These are phyloP conservation scores for Eumaeus atala DNA, from an alignment of 1,140 invertebrate genomes.

Conservation along the genomic window DNA sequence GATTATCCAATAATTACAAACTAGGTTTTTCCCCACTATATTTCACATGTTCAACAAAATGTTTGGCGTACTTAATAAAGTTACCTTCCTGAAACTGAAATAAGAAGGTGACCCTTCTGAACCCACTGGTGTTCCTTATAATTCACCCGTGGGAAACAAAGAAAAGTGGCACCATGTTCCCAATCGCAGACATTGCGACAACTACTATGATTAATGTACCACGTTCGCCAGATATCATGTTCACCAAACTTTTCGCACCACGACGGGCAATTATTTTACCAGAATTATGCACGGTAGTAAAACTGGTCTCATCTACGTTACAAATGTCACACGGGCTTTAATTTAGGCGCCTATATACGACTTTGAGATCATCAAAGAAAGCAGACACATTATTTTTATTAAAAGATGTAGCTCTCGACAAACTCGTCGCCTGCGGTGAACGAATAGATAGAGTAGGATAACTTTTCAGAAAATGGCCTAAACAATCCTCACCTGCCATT, in stretches of 20 bases:
- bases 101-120: neutral
- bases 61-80: no score
- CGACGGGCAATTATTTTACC: slow-evolving; percentile 20
- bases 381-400: slow-evolving; percentile 21
- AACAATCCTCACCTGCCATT: slow-evolving; percentile 19
- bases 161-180: slow-evolving; percentile 39
- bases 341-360: slow-evolving; percentile 17
- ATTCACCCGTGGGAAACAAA: slow-evolving; percentile 27
- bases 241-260: slow-evolving; percentile 20
- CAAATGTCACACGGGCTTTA: slow-evolving; percentile 21
- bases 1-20: no score
- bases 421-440: slow-evolving; percentile 15
- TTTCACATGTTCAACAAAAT: no score
- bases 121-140: neutral
- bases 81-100: no score
- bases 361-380: slow-evolving; percentile 17
- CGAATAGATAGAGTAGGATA: slow-evolving; percentile 17
- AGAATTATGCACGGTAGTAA: slow-evolving; percentile 19
- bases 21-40: no score
- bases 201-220: slow-evolving; percentile 41
- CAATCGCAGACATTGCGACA: slow-evolving; percentile 35
- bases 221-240: slow-evolving; percentile 37
- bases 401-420: slow-evolving; percentile 12
- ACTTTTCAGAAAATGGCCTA: slow-evolving; percentile 15
- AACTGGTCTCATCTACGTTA: slow-evolving; percentile 15